phyloP scores from a whole-genome alignment of 2,113 vertebrate genomes.

The Antechinus stuartii region DNA sequence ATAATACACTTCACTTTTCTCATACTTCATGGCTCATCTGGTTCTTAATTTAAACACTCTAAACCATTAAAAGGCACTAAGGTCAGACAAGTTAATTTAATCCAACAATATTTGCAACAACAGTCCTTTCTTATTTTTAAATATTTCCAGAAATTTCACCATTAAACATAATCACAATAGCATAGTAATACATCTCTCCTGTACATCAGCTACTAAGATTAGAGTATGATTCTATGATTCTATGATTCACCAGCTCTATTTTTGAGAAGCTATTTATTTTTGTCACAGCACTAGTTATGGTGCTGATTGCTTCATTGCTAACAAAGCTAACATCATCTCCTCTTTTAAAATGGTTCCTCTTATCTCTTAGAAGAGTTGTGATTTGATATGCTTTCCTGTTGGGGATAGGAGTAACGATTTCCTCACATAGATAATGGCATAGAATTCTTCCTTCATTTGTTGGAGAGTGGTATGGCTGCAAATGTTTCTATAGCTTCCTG shows the following conservation, averaged over 20 bases:
- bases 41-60: neutral
- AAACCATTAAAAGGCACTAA: neutral
- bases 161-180: neutral
- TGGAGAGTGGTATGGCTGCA: neutral
- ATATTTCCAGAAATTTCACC: neutral
- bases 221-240: neutral
- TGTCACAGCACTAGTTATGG: neutral
- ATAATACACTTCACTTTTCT: neutral
- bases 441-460: neutral
- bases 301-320: neutral
- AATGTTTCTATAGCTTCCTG: neutral
- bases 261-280: neutral
- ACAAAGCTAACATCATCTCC: neutral
- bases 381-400: neutral
- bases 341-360: neutral
- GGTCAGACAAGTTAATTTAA: neutral
- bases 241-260: neutral
- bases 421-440: neutral
- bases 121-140: neutral
- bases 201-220: neutral
- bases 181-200: neutral
- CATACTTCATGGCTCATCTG: neutral
- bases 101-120: neutral
- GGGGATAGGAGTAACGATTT: neutral
- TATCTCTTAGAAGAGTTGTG: neutral